phyloP scores from a whole-genome alignment of 2,888 invertebrate species.

The Rhaphigaster nebulosa region DNA sequence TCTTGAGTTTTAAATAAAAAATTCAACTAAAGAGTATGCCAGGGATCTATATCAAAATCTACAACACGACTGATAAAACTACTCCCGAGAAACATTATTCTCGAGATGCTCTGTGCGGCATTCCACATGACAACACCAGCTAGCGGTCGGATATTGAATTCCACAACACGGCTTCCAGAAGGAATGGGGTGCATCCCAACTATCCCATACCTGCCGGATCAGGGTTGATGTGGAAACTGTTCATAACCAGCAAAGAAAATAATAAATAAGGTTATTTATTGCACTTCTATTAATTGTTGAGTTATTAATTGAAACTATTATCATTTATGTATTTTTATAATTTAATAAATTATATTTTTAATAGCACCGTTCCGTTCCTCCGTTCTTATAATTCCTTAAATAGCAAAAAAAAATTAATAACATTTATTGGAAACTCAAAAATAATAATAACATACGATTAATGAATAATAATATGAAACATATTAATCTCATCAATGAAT shows the following conservation, averaged over 20 bases:
- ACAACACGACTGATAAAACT: background rate
- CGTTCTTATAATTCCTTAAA: no score
- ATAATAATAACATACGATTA: no score
- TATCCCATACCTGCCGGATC: background rate
- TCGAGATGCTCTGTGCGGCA: background rate
- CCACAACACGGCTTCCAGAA: background rate
- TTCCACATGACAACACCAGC: slow-evolving; percentile 10
- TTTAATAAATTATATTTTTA: no score
- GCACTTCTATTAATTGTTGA: no score
- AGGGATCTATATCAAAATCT: background rate
- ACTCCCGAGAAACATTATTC: background rate
- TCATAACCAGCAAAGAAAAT: background rate
- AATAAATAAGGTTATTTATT: background rate
- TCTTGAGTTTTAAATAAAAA: background rate
- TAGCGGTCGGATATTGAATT: background rate
- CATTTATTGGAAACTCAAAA: no score
- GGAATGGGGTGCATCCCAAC: slow-evolving; percentile 13
- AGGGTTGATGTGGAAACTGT: background rate
- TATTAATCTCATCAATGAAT: no score
- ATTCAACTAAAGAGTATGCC: background rate
- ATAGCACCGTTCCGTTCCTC: no score
- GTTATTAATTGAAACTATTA: no score
- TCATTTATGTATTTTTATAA: no score
- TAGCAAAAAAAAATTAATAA: no score
- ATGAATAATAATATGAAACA: no score